Evolutionary conservation across 2,113 vertebrate genomes (phyloP).

Genomic region (Athene cunicularia): DNA sequence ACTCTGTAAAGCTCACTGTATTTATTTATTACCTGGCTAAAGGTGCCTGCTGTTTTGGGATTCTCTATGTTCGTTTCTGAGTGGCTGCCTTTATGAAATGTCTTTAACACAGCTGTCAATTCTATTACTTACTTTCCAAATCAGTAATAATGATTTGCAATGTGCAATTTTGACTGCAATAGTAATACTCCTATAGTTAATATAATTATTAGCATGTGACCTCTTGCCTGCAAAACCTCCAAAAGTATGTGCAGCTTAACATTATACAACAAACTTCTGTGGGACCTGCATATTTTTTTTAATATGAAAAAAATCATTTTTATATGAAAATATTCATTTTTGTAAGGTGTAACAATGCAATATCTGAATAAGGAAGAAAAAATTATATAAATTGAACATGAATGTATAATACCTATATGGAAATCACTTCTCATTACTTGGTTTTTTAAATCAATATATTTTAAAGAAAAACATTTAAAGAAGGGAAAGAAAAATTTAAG

Average conservation of each 20-base stretch:
- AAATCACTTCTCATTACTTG: neutral
- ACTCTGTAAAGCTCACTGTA: neutral
- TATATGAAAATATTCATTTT: neutral
- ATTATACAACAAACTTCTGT: neutral
- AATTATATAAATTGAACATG: neutral
- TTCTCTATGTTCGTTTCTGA: neutral
- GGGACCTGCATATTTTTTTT: neutral
- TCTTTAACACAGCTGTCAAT: neutral
- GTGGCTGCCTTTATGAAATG: neutral
- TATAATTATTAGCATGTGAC: neutral
- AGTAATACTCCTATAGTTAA: neutral
- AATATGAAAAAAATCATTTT: neutral
- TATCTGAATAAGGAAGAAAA: neutral
- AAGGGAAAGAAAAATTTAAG: neutral
- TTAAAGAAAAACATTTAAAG: neutral
- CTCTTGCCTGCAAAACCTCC: neutral
- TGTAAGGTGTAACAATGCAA: neutral
- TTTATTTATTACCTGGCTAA: neutral
- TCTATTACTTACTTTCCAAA: neutral
- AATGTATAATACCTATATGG: neutral
- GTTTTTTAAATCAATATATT: neutral
- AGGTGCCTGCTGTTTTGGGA: neutral
- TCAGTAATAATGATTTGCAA: neutral
- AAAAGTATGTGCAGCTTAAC: neutral
- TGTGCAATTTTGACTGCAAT: neutral